Evolutionary conservation across 2,113 vertebrate genomes (phyloP).

Genomic region (Hypocryptadius cinnamomeus): DNA sequence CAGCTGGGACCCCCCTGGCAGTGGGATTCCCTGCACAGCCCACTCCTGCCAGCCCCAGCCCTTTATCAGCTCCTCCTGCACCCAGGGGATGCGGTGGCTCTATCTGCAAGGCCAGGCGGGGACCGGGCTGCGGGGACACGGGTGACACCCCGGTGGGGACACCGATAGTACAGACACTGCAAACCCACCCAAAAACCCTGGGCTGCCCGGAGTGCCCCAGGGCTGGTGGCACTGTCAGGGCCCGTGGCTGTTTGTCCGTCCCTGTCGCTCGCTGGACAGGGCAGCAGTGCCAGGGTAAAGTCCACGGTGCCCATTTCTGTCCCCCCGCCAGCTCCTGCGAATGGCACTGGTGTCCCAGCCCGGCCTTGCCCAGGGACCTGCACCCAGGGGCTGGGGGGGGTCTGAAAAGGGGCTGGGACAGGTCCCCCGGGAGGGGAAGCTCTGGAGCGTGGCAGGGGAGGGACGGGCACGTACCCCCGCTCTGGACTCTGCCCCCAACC

Average conservation of each 20-base stretch:
- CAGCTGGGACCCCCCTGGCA: background rate
- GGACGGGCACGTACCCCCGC: background rate
- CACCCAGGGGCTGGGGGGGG: background rate
- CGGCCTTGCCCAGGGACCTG: background rate
- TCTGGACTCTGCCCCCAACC: slow-evolving; percentile 19
- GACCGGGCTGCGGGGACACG: accelerated
- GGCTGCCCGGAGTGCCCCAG: background rate
- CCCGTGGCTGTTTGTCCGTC: background rate
- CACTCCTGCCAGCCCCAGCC: background rate
- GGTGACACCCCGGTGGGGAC: background rate
- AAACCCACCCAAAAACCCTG: background rate
- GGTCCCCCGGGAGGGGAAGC: background rate
- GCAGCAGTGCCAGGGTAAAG: background rate
- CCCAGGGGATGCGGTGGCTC: background rate
- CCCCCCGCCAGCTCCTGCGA: background rate
- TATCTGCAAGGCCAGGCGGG: background rate
- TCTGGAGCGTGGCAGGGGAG: background rate
- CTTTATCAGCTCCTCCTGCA: background rate
- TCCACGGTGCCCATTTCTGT: background rate
- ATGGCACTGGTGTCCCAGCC: background rate
- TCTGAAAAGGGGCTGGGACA: background rate
- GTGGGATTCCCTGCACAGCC: background rate
- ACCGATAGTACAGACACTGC: background rate
- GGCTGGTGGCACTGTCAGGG: accelerated
- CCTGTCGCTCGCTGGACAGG: accelerated